phyloP scores from a whole-genome alignment of 2,797 vertebrate genomes.

The Percopsis omiscomaycus region DNA sequence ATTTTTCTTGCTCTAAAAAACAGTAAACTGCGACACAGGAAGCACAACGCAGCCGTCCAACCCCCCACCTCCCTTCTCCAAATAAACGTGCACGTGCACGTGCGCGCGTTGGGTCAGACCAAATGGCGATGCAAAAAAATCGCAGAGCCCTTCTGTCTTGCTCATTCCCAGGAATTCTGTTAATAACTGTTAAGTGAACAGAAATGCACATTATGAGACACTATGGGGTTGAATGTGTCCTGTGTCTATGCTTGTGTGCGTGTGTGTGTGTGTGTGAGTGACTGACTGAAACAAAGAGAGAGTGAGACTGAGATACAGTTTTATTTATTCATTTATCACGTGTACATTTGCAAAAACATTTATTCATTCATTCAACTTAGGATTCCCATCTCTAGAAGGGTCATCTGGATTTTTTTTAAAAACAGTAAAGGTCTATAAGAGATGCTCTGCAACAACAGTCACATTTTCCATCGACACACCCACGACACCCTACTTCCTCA shows the following conservation, averaged over 20 bases:
- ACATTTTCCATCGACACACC: too few relatives aligned
- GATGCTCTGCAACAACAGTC: too few relatives aligned
- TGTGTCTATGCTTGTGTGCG: not conserved
- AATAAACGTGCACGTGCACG: not conserved
- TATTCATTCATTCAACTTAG: too few relatives aligned
- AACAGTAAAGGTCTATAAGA: too few relatives aligned
- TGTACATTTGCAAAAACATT: too few relatives aligned
- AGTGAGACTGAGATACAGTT: not conserved
- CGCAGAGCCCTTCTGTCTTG: slow-evolving; percentile 56
- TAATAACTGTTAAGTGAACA: slow-evolving; percentile 65
- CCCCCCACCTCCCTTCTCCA: not conserved
- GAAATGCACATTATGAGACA: not conserved
- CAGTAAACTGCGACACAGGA: slow-evolving; percentile 95
- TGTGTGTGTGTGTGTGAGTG: not conserved
- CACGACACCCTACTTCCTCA: too few relatives aligned
- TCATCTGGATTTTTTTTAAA: too few relatives aligned
- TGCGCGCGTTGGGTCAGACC: slow-evolving; percentile 35
- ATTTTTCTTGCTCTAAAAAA: slow-evolving; percentile 98
- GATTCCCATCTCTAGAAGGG: too few relatives aligned
- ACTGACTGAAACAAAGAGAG: not conserved
- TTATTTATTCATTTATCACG: too few relatives aligned
- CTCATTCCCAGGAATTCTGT: slow-evolving; percentile 63
- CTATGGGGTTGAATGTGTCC: not conserved
- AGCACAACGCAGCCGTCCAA: slow-evolving; percentile 77
- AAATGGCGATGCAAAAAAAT: slow-evolving; percentile 62